Evolutionary conservation across 2,888 invertebrate genomes (phyloP), one percentile per base, ranked within the genome.

Genomic region (Epirrhoe alternata): DNA sequence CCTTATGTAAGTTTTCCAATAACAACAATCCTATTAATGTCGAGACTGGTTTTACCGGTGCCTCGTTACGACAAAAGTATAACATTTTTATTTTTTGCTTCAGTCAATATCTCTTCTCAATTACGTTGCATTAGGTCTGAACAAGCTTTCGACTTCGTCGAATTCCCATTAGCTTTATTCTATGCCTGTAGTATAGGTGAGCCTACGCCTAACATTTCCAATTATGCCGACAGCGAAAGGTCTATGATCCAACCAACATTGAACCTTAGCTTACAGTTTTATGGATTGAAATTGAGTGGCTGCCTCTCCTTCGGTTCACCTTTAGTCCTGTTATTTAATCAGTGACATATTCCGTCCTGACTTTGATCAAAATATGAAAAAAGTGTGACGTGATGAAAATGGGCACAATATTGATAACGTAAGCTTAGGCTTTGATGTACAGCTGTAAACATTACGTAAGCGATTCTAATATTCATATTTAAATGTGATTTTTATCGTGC

Each of bases 41-140:
- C 77, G 78, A 74, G 77, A 77, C 74, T 72, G 60, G 58, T 12
- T 60, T 68, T 62, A 74, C 73, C 78, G 76, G 80, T 77, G 77
- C 76, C 74, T 80, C 72, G 77, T 79, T 81, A 79, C 61, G 54
- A 51, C 42, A 66, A 54, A 69, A 63, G 66, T 70, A 72, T 68
- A 69, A 69, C 45, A 58, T 63, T 64, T 57, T 65, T 58, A 64
- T 63, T 70, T 72, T 73, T 71, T 53, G 63, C 16, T 50, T 14
- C 57, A 68, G 69, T 42, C 38, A 73, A 74, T 74, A 77, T 69
- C 79, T 63, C 74, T 71, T 74, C 63, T 79, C 79, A 80, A 80
- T 81, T 79, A 80, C 73, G 73, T 77, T 77, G 82, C 75, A 79
- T 82, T 80, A 79, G 74, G 71, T 68, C 65, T 68, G 67, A 76